Evolutionary conservation across 2,113 vertebrate genomes (phyloP).

Genomic region (Lampris megalopsis): DNA sequence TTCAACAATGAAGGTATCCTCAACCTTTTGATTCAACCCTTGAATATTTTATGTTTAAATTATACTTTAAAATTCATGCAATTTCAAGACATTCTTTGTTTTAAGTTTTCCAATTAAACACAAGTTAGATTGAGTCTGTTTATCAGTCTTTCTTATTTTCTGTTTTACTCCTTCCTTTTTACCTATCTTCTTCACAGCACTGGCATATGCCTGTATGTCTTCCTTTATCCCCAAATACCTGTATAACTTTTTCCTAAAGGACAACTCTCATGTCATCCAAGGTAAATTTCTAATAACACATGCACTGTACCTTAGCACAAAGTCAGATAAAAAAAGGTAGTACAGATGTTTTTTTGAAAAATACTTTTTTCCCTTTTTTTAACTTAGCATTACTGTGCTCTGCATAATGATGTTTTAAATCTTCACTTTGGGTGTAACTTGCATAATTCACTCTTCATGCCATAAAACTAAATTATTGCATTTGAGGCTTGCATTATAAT

Average conservation of each 20-base stretch:
- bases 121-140: too few relatives aligned
- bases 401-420: too few relatives aligned
- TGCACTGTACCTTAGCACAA: too few relatives aligned
- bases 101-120: too few relatives aligned
- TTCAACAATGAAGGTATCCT: conserved; percentile 96
- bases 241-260: conserved; percentile 99
- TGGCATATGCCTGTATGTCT: conserved; percentile 98
- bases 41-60: too few relatives aligned
- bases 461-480: background rate
- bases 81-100: too few relatives aligned
- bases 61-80: too few relatives aligned
- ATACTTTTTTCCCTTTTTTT: too few relatives aligned
- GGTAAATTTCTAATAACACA: conserved; percentile 78
- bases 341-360: too few relatives aligned
- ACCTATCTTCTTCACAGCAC: conserved; percentile 78
- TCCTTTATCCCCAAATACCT: conserved; percentile 99
- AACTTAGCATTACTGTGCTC: too few relatives aligned
- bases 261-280: conserved; percentile 99
- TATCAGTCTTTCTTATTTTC: background rate
- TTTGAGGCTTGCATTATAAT: background rate
- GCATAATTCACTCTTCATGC: background rate
- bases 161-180: background rate
- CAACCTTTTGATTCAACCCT: too few relatives aligned
- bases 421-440: background rate
- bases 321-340: too few relatives aligned